Base-by-base conservation (phyloP, 1,140 invertebrate genomes). In the Lepidotrigona ventralis region DNA sequence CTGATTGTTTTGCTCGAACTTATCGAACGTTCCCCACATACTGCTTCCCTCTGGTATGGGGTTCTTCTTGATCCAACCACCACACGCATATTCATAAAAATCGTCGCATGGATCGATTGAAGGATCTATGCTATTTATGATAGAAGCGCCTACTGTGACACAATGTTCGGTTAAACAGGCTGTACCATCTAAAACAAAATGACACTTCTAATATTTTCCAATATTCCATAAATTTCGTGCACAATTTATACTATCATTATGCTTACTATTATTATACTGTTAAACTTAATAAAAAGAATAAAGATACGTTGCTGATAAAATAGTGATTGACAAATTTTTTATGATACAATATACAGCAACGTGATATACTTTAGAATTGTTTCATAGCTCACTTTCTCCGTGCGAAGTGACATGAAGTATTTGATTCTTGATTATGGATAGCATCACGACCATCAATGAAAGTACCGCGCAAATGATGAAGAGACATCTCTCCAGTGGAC, bases 21-120 rank as follows among this genome's bases (percentile, higher is more conserved):
- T 98, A 68, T 97, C 97, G 93, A 99, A 99, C n/a, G 98, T 98
- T 29, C 98, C 98, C 98, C 98, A 99, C 74, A 96, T 97, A n/a
- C 97, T 97, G 91, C 98, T 97, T n/a, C 96, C 97, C 92, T 97
- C 97, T 0, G 98, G 98, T 83, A 99, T 97, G 0, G 98, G 98
- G 94, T 99, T 99, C 71, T 96, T 96, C 89, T 96, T 96, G 46
- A 98, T 96, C 98, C 98, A 99, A 1, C 97, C 97, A 23, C 98
- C 98, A 91, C 99, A 99, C 0, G 98, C 96, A 93, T 97, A 99
- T 78, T 97, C 95, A 93, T 99, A 99, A 94, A 99, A 99, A 93
- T 99, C 98, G 15, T 98, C 95, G 92, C 99, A 99, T 0, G 99
- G 98, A 92, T 99, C 95, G 5, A 97, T 95, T 1, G 93, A 95